Evolutionary conservation across 1,140 invertebrate genomes (phyloP).

Genomic region (Pachypsylla venusta): DNA sequence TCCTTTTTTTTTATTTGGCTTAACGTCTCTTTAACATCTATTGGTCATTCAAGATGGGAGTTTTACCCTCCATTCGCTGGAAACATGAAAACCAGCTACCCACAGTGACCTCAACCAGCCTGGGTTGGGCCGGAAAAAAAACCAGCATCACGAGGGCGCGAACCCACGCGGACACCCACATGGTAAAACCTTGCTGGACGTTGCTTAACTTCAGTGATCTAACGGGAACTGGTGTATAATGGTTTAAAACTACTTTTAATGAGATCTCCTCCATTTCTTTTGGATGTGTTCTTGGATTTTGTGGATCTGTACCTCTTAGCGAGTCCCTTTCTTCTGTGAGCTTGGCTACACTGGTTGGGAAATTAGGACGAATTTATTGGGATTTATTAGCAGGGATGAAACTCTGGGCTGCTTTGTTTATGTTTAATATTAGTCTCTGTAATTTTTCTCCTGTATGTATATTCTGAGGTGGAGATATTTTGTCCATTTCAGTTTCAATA

Average conservation of each 20-base stretch:
- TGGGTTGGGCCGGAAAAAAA: too few relatives aligned
- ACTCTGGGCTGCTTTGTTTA: neutral
- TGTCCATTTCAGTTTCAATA: neutral
- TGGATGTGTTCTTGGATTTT: neutral
- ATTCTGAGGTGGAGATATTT: neutral
- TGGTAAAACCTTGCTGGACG: too few relatives aligned
- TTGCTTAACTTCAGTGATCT: too few relatives aligned
- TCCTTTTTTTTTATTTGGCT: too few relatives aligned
- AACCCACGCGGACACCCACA: too few relatives aligned
- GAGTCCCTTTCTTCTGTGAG: neutral
- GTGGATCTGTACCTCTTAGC: neutral
- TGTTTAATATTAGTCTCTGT: neutral
- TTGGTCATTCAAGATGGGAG: too few relatives aligned
- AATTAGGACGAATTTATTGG: neutral
- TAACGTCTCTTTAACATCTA: too few relatives aligned
- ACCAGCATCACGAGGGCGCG: too few relatives aligned
- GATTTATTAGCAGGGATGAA: neutral
- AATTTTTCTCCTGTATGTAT: neutral
- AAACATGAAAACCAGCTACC: too few relatives aligned
- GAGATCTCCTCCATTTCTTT: neutral
- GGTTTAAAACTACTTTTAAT: constrained; percentile 7
- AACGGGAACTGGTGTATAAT: too few relatives aligned
- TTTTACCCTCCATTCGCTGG: too few relatives aligned
- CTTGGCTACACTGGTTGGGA: neutral
- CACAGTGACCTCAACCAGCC: too few relatives aligned